Evolutionary conservation across 2,888 invertebrate genomes (phyloP).

Genomic region (Beris morrisii): DNA sequence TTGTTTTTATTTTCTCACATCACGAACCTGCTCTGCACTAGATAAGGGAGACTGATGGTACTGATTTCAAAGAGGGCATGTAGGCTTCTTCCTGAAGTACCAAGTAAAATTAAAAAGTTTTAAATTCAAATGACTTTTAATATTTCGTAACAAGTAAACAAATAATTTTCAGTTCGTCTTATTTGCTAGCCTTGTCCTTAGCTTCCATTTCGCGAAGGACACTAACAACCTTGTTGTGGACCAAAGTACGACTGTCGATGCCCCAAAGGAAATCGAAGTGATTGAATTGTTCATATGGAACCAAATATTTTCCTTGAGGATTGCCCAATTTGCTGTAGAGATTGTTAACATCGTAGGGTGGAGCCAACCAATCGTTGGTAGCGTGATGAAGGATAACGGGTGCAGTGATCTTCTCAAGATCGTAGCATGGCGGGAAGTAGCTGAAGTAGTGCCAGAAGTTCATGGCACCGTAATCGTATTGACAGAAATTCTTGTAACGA

Average conservation of each 20-base stretch:
- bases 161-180: too few species aligned
- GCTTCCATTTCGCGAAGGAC: slow-evolving; percentile 10
- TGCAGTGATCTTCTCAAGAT: slow-evolving; percentile 47
- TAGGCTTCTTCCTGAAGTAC: too few species aligned
- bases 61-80: too few species aligned
- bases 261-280: slow-evolving; percentile 56
- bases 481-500: slow-evolving; percentile 45
- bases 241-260: slow-evolving; percentile 42
- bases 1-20: too few species aligned
- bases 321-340: slow-evolving; percentile 56
- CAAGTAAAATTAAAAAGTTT: too few species aligned
- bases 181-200: neutral
- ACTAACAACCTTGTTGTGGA: slow-evolving; percentile 29
- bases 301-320: slow-evolving; percentile 56
- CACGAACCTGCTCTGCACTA: too few species aligned
- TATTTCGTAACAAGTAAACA: too few species aligned
- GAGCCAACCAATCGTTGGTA: slow-evolving; percentile 63
- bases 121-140: too few species aligned
- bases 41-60: too few species aligned
- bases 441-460: slow-evolving; percentile 52
- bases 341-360: slow-evolving; percentile 57
- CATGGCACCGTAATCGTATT: slow-evolving; percentile 49
- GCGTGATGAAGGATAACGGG: slow-evolving; percentile 57
- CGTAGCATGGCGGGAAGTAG: slow-evolving; percentile 51
- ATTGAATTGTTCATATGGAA: slow-evolving; percentile 57